Evolutionary conservation across 2,113 vertebrate genomes (phyloP), one percentile per base, ranked within the genome.

Genomic region (Oryzias melastigma): DNA sequence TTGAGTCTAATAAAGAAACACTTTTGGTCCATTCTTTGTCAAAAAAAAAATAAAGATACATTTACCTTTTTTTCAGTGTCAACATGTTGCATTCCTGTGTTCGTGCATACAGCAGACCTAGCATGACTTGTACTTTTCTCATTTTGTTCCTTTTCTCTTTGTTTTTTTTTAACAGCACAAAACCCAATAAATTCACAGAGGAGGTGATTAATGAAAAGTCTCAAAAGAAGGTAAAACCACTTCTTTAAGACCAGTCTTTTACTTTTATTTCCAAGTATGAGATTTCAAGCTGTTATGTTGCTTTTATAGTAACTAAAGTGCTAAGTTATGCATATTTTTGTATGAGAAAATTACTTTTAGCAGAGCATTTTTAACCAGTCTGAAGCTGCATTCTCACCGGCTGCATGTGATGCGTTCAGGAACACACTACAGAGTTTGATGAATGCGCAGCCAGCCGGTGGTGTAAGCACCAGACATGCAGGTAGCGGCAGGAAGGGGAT

Each of bases 221-320:
- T 56, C 65, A 44, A 7, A 85, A 76, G 52, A 87, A 90, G 90
- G 90, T 91, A 83, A 71, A 55, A n/a, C 7, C 5, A 0, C 5
- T 0, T 1, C 35, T 5, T 52, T 47, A 10, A 24, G 35, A 3
- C 8, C 35, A 35, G 12, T 12, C 35, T 35, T 35, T 35, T 12
- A 12, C 35, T 3, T 35, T 35, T 27, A 6, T 27, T 7, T 7
- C 35, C 35, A 12, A 12, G 35, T 35, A 27, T 62, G 5, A 42
- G 18, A 50, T 18, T 4, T 46, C 5, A 46, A n/a, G 44, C 16
- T n/a, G 8, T 13, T n/a, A 10, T 46, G 17, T 16, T 46, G 14
- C 15, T 46, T 5, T 46, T n/a, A n/a, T 16, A 17, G 47, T 14
- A 22, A 19, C 18, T 19, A 20, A 52, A 22, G 15, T 50, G 50